These are phyloP conservation scores for Parnassius orleans DNA, from an alignment of 2,888 invertebrate genomes.

Conservation along the genomic window DNA sequence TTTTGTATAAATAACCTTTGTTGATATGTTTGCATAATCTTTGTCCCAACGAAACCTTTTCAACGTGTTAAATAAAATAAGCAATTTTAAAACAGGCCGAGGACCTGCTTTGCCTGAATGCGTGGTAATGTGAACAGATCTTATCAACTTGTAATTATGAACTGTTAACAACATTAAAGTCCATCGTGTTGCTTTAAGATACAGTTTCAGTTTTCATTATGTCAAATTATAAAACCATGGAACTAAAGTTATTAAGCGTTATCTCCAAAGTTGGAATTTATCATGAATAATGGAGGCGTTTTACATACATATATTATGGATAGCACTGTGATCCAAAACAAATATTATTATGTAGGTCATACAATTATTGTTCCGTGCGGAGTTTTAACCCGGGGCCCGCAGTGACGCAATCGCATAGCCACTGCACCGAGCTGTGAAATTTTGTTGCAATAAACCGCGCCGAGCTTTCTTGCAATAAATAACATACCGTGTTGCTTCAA, in stretches of 20 bases:
- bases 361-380: too few species aligned
- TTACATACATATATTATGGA: too few species aligned
- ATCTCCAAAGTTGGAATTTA: too few species aligned
- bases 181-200: conserved; percentile 6
- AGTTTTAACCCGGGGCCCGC: too few species aligned
- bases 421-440: too few species aligned
- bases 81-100: neutral
- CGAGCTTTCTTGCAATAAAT: too few species aligned
- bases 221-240: conserved; percentile 1
- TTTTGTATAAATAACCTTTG: conserved; percentile 18
- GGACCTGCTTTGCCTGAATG: conserved; percentile 8
- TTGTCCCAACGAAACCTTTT: conserved; percentile 9
- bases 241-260: neutral
- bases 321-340: too few species aligned
- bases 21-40: conserved; percentile 15
- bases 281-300: too few species aligned
- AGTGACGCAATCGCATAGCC: too few species aligned
- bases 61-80: conserved; percentile 13
- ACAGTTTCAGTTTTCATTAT: conserved; percentile 12
- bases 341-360: too few species aligned
- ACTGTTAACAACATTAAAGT: neutral
- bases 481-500: too few species aligned
- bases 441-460: too few species aligned
- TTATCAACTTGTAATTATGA: conserved; percentile 18
- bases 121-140: conserved; percentile 10